These are phyloP conservation scores for Spilosoma lubricipeda DNA, from an alignment of 2,888 invertebrate species.

Conservation along the genomic window DNA sequence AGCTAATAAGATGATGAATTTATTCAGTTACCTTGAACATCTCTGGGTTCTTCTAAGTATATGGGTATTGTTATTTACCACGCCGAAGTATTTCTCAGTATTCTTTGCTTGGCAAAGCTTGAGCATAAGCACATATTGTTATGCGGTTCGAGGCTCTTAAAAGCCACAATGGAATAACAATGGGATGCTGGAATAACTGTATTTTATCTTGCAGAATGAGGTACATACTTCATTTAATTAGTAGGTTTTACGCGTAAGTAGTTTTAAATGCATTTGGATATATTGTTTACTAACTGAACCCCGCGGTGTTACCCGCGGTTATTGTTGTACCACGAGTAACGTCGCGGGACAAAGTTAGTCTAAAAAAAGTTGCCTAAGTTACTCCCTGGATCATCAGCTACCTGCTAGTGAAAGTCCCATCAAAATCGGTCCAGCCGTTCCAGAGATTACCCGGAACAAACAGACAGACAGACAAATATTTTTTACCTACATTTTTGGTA, in stretches of 20 bases:
- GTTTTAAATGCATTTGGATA: no score
- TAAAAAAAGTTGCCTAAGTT: no score
- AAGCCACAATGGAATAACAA: not conserved
- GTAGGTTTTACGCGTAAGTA: not conserved
- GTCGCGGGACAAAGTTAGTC: no score
- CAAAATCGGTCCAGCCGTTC: no score
- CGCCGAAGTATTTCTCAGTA: not conserved
- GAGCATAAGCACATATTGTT: not conserved
- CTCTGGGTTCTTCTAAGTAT: not conserved
- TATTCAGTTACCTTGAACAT: not conserved
- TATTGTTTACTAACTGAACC: no score
- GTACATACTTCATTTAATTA: not conserved
- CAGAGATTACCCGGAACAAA: no score
- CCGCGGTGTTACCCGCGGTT: no score
- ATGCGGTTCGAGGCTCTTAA: not conserved
- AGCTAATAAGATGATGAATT: not conserved
- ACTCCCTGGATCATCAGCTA: no score
- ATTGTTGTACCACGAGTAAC: no score
- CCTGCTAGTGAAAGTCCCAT: no score
- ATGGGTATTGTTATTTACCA: not conserved
- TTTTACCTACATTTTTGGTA: no score
- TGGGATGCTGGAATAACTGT: not conserved
- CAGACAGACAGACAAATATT: no score
- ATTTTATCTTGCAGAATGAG: not conserved
- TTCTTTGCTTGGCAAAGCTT: not conserved